Percentiles rank a stretch among this genome's conserved stretches.
Conservation (phyloP, 2,797 vertebrate genomes). For the Galagoides demidoff region DNA sequence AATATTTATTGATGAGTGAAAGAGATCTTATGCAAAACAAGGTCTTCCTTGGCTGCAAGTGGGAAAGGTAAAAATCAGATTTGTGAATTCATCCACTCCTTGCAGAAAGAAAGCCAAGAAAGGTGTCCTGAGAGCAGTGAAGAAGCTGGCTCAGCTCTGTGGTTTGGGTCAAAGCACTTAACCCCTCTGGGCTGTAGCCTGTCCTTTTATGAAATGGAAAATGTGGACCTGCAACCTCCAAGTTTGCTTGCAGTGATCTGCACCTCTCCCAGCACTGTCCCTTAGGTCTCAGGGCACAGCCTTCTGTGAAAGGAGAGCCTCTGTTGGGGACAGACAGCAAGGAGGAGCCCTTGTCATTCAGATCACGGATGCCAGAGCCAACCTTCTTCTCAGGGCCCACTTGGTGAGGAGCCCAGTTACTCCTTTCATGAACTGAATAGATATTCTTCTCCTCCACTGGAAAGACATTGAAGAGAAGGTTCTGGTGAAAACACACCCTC, state of each 20-base stretch:
- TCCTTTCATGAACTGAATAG: not conserved
- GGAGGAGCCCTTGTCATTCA: not conserved
- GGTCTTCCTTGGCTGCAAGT: conserved; percentile 52
- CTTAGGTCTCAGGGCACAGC: not conserved
- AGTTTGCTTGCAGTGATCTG: not conserved
- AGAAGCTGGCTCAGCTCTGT: not conserved
- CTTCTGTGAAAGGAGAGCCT: not conserved
- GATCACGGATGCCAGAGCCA: not conserved
- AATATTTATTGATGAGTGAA: conserved; percentile 69
- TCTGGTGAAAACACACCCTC: not conserved
- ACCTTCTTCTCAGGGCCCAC: not conserved
- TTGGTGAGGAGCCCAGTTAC: not conserved
- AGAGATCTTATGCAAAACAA: conserved; percentile 57
- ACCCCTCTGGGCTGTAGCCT: conserved; percentile 19
- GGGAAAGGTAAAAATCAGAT: conserved; percentile 28
- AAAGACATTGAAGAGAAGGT: not conserved
- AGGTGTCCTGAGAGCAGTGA: not conserved
- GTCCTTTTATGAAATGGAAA: not conserved
- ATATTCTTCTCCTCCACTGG: not conserved
- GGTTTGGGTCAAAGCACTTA: not conserved
- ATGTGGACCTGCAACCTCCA: not conserved
- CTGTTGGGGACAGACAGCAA: too few species aligned
- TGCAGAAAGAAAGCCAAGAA: not conserved
- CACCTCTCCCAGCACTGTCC: not conserved
- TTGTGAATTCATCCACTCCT: not conserved